Percentiles rank a stretch among this genome's conserved stretches.
Conservation (phyloP, 2,888 invertebrate genomes). For the Cerceris ruficornis region DNA sequence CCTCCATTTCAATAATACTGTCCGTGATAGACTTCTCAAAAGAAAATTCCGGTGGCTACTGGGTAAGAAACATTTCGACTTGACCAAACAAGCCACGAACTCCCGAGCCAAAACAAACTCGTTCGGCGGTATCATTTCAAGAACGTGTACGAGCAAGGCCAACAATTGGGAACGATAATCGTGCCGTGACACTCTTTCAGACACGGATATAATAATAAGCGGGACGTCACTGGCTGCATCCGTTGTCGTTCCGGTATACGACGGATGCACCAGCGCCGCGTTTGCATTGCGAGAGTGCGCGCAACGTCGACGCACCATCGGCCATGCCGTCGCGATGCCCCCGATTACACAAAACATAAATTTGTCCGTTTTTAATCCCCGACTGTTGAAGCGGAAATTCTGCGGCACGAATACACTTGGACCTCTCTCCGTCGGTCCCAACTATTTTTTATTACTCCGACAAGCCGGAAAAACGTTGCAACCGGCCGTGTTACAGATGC, state of each 20-base stretch:
- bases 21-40: too few relatives aligned
- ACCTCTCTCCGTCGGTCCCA: neutral
- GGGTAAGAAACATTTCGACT: neutral
- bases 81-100: neutral
- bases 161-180: conserved; percentile 24
- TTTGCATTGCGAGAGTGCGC: neutral
- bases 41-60: too few relatives aligned
- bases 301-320: neutral
- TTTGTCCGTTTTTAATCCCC: neutral
- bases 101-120: neutral
- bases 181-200: conserved; percentile 16
- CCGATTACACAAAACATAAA: conserved; percentile 7
- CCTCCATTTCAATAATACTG: too few relatives aligned
- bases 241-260: conserved; percentile 21
- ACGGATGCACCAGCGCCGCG: conserved; percentile 7
- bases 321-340: neutral
- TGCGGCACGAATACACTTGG: neutral
- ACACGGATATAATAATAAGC: conserved; percentile 41
- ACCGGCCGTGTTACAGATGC: neutral
- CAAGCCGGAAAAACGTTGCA: conserved; percentile 3
- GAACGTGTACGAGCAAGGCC: conserved; percentile 7
- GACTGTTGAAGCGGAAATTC: conserved; percentile 4
- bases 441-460: neutral
- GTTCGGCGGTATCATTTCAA: neutral
- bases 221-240: conserved; percentile 29